phyloP scores from a whole-genome alignment of 2,797 vertebrate species.

The Helostoma temminkii region DNA sequence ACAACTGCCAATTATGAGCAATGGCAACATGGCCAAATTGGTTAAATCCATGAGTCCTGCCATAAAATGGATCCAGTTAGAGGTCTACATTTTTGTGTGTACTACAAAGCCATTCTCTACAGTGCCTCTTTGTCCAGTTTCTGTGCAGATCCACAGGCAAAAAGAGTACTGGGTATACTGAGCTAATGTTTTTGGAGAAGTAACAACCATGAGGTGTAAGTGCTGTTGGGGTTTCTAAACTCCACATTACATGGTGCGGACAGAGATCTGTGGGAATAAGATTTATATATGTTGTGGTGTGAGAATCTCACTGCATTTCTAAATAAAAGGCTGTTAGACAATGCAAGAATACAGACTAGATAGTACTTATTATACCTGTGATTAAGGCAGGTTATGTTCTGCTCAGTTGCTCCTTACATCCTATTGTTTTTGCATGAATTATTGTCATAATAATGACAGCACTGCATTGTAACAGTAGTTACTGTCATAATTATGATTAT shows the following conservation, averaged over 20 bases:
- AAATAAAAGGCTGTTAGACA: not conserved
- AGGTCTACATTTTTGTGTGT: conserved; percentile 61
- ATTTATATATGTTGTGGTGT: conserved; percentile 7
- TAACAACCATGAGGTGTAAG: conserved; percentile 50
- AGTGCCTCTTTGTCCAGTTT: conserved; percentile 55
- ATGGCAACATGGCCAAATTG: conserved; percentile 58
- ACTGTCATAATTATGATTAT: too few species aligned
- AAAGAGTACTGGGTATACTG: conserved; percentile 59
- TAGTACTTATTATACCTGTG: not conserved
- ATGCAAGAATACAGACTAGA: not conserved
- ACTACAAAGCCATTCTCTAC: conserved; percentile 51
- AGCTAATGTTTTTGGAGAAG: conserved; percentile 64
- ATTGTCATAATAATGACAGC: too few species aligned
- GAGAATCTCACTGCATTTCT: conserved; percentile 12
- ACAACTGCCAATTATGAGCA: conserved; percentile 67
- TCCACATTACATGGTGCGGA: conserved; percentile 50
- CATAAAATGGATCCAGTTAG: conserved; percentile 66
- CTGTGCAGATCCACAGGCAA: conserved; percentile 60
- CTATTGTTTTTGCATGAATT: too few species aligned
- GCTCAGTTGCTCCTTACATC: too few species aligned
- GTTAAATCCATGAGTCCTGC: conserved; percentile 66
- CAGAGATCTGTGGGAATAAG: conserved; percentile 28
- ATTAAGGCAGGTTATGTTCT: conserved; percentile 3
- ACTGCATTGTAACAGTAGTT: too few species aligned
- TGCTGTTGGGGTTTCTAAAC: conserved; percentile 50